Evolutionary conservation across 2,113 vertebrate species (phyloP).

Genomic region (Oceanodroma tethys): DNA sequence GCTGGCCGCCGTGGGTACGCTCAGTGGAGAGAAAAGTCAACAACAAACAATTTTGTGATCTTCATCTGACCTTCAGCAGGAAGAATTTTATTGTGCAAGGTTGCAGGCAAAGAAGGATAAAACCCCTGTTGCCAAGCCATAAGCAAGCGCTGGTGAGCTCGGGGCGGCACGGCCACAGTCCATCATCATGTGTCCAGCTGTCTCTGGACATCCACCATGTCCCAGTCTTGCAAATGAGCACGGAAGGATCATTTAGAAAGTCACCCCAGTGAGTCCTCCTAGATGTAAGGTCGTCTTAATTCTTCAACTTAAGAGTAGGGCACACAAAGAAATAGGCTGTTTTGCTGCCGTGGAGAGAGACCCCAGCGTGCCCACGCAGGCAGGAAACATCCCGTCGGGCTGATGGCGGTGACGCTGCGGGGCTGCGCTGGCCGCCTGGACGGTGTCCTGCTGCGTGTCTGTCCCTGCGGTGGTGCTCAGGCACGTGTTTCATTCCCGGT

Average conservation of each 20-base stretch:
- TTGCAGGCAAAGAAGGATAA: background rate
- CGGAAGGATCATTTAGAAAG: background rate
- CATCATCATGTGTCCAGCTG: fast-evolving
- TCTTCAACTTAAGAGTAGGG: background rate
- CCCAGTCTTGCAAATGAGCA: background rate
- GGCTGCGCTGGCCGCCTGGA: fast-evolving
- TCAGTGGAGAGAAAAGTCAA: background rate
- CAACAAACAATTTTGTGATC: background rate
- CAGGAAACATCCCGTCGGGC: fast-evolving
- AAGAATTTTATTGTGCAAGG: background rate
- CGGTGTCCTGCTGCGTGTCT: background rate
- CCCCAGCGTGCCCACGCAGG: fast-evolving
- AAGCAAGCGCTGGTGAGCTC: fast-evolving
- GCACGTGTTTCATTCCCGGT: fast-evolving
- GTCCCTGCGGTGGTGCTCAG: fast-evolving
- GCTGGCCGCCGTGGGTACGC: fast-evolving
- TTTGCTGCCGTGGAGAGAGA: background rate
- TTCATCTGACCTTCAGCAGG: background rate
- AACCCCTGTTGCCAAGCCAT: fast-evolving
- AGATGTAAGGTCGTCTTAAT: fast-evolving
- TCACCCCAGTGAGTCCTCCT: background rate
- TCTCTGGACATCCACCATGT: fast-evolving
- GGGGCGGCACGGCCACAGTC: fast-evolving
- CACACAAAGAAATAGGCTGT: background rate
- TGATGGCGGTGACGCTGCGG: fast-evolving